Base-by-base conservation (phyloP, 2,888 invertebrate genomes). In the Drosophila greeni region DNA sequence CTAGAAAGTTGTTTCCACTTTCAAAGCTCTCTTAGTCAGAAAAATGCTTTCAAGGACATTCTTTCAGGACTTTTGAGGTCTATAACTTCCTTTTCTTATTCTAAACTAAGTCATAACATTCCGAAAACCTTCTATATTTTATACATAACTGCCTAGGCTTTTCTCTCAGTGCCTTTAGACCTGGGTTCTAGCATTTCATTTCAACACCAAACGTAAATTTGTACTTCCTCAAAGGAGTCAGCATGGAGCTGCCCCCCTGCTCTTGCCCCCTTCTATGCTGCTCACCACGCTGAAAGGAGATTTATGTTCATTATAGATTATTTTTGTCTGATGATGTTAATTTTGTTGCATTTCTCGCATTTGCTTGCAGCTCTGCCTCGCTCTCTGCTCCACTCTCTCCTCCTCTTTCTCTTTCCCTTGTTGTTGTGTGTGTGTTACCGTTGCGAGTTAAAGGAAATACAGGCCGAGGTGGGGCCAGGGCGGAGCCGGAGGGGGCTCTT, bases 221-320 rank as follows among this genome's bases (percentile, higher is more conserved):
- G 81, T 82, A 82, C 79, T 82, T 82, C 81, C 81, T 82, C 74
- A 73, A 76, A 80, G 66, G 56, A 74, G 68, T 72, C 67, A 57
- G 60, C 65, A 52, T 45, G 45, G 33, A 40, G 42, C 52, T 65
- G 23, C 23, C 29, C 14, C 39, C 20, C 18, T 29, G 20, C 45
- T 2, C 8, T 18, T 23, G 11, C 31, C 29, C 31, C 43, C 20
- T 20, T 18, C 48, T 51, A 8, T 18, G 24, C 64, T 42, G 26
- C 34, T 29, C 40, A 20, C 45, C 43, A 8, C 51, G 65, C 72
- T 70, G 72, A 73, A 80, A 76, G 79, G 73, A 82, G 81, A 82
- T 82, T 82, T 82, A 82, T 82, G 82, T 83, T 84, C 84, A 82
- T 82, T 82, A 82, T 84, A 84, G 84, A 84, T 84, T 82, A 82